phyloP scores from a whole-genome alignment of 2,888 invertebrate genomes.

The Hydrotaea cyrtoneurina region DNA sequence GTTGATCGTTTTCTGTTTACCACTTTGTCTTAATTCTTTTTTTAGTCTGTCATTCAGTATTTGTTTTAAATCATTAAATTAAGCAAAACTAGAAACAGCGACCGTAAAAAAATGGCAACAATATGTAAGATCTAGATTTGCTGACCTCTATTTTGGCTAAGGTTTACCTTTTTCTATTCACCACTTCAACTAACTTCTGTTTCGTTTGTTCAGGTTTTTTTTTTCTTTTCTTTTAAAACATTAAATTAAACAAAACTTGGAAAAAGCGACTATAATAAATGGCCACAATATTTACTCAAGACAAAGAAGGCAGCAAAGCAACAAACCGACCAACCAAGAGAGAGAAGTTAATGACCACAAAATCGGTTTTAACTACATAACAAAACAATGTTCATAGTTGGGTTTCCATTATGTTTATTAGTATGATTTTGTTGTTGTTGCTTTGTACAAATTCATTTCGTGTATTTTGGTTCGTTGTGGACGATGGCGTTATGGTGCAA shows the following conservation, averaged over 20 bases:
- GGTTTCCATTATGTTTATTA: constrained; percentile 5
- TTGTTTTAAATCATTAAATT: no score
- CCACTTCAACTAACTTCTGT: no score
- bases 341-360: constrained; percentile 32
- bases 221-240: no score
- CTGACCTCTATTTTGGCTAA: no score
- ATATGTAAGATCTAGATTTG: no score
- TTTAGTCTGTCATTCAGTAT: no score
- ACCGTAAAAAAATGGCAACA: no score
- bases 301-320: background rate
- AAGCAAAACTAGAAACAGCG: no score
- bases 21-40: no score
- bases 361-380: constrained; percentile 19
- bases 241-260: background rate
- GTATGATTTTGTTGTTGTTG: background rate
- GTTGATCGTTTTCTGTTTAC: no score
- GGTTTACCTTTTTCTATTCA: no score
- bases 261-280: background rate
- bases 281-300: background rate
- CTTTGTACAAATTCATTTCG: background rate
- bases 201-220: no score
- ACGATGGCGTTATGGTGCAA: background rate
- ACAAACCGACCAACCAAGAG: background rate
- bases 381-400: constrained; percentile 23
- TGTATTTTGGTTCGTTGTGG: background rate